A percentile compares a stretch with the other conserved stretches of the same genome.
Evolutionary conservation across 2,797 vertebrate species (phyloP).

Genomic region (Ficedula albicollis): DNA sequence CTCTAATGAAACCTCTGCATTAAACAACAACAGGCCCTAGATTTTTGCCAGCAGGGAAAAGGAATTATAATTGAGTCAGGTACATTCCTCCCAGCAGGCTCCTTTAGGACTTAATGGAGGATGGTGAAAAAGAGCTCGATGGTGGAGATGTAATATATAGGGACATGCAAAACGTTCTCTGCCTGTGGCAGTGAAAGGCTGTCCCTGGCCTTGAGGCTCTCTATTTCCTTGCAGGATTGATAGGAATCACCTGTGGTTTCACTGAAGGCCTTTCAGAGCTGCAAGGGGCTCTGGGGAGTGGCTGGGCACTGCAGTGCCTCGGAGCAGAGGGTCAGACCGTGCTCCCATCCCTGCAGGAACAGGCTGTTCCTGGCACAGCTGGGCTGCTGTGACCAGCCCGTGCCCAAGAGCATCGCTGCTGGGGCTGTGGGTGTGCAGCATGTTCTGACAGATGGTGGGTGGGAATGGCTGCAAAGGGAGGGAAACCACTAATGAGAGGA

Average conservation of each 20-base stretch:
- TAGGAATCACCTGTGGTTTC: neutral
- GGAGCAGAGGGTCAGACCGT: neutral
- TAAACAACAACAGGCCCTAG: neutral
- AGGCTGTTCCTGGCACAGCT: neutral
- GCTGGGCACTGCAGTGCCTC: neutral
- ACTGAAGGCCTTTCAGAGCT: neutral
- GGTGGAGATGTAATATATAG: neutral
- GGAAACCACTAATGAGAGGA: slow-evolving; percentile 18
- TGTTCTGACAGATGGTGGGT: slow-evolving; percentile 9
- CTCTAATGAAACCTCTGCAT: neutral
- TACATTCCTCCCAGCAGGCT: neutral
- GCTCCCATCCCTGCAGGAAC: neutral
- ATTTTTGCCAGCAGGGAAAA: neutral
- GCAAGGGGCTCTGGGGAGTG: neutral
- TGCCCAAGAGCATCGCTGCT: neutral
- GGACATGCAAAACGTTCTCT: rapidly evolving
- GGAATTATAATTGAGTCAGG: neutral
- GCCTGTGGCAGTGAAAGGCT: neutral
- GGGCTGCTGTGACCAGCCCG: neutral
- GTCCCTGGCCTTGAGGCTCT: neutral
- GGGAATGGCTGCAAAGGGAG: neutral
- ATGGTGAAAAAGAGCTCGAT: neutral
- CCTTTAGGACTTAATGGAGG: neutral
- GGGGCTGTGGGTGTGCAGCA: neutral
- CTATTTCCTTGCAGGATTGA: neutral